Conservation (phyloP, 2,113 vertebrate species). For the Oostethus manadensis region DNA sequence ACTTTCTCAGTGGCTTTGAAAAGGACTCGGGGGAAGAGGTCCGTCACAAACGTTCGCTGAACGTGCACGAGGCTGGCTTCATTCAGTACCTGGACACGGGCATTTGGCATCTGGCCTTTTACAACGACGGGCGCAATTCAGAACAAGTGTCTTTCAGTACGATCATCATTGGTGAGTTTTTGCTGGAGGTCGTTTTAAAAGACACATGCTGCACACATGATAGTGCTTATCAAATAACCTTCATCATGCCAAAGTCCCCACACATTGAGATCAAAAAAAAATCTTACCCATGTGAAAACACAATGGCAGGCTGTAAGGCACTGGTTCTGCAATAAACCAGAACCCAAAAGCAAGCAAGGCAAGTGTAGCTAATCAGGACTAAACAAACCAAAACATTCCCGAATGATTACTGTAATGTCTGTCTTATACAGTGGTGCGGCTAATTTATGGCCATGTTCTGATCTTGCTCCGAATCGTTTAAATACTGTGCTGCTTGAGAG, state of each 20-base stretch:
- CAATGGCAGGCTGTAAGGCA: not conserved
- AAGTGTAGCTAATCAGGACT: no score
- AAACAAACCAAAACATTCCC: no score
- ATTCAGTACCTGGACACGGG: conserved; percentile 95
- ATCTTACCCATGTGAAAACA: not conserved
- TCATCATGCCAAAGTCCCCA: no score
- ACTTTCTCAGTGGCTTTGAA: conserved; percentile 65
- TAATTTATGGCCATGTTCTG: no score
- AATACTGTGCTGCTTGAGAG: no score
- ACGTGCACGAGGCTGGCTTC: conserved; percentile 89
- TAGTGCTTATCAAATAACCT: not conserved
- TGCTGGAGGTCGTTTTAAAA: not conserved
- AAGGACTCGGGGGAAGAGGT: conserved; percentile 36
- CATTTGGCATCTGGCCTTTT: conserved; percentile 98
- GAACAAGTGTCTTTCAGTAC: conserved; percentile 95
- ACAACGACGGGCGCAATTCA: conserved; percentile 90
- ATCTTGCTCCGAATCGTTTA: no score
- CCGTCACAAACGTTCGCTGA: conserved; percentile 80
- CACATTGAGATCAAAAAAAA: not conserved
- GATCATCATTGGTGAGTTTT: conserved; percentile 85
- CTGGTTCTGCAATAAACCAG: no score
- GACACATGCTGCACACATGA: not conserved
- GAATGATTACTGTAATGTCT: no score
- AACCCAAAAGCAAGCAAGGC: no score
- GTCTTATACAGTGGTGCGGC: no score